A percentile compares a stretch with the other conserved stretches of the same genome.
Conservation (phyloP, 2,797 vertebrate genomes). For the Falco berigora region DNA sequence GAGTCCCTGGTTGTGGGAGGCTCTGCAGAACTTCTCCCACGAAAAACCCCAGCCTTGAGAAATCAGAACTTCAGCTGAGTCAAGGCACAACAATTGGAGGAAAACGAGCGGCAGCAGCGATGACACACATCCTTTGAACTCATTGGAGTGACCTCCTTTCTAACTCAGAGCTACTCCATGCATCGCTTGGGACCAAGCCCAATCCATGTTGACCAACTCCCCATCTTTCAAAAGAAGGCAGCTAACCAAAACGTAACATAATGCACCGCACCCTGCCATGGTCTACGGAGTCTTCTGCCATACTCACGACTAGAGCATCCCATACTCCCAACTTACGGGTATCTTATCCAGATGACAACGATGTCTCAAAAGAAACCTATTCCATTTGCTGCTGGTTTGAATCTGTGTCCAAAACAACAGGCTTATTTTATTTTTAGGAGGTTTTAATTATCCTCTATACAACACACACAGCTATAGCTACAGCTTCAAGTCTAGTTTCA, state of each 20-base stretch:
- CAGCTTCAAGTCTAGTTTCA: neutral
- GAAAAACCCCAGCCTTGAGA: neutral
- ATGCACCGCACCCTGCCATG: neutral
- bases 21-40: neutral
- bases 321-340: neutral
- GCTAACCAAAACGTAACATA: neutral
- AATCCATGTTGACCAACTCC: neutral
- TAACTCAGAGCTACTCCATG: accelerated
- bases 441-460: neutral
- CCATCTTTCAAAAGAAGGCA: neutral
- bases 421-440: neutral
- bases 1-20: neutral
- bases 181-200: neutral
- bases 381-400: neutral
- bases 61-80: neutral
- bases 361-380: neutral
- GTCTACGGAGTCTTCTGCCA: neutral
- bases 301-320: neutral
- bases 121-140: slow-evolving; percentile 27
- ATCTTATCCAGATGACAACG: neutral
- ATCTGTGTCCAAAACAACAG: neutral
- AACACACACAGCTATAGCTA: neutral
- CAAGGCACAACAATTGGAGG: slow-evolving; percentile 33
- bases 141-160: neutral
- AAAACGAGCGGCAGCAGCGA: neutral